Conservation (phyloP, 2,888 invertebrate species). For the Aquatica leii region DNA sequence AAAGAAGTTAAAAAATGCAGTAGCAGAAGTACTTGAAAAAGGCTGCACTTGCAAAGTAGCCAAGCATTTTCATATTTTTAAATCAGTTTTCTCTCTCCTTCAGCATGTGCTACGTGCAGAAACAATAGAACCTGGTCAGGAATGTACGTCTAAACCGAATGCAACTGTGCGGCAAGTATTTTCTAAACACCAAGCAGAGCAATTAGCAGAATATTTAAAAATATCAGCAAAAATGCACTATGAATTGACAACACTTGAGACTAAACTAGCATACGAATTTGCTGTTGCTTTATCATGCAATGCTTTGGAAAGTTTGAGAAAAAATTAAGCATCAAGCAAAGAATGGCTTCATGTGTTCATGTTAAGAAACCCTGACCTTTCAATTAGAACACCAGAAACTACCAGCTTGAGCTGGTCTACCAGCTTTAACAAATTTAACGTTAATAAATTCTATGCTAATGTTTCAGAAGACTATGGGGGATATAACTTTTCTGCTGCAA, state of each 20-base stretch:
- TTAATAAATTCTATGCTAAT: conserved; percentile 7
- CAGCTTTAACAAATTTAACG: conserved; percentile 4
- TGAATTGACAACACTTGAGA: conserved; percentile 3
- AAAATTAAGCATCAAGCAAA: not conserved
- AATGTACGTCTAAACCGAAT: too few species aligned
- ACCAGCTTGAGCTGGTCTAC: conserved; percentile 5
- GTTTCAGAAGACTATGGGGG: not conserved
- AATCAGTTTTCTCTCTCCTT: too few species aligned
- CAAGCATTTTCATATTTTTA: too few species aligned
- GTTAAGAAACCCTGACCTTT: not conserved
- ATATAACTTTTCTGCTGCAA: not conserved
- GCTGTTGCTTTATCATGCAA: not conserved
- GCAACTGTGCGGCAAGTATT: too few species aligned
- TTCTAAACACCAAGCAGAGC: not conserved
- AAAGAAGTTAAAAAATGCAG: too few species aligned
- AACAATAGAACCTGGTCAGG: too few species aligned
- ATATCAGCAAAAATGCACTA: conserved; percentile 9
- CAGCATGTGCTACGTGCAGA: too few species aligned
- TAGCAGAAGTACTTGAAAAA: too few species aligned
- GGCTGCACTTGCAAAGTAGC: too few species aligned
- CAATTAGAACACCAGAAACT: conserved; percentile 5
- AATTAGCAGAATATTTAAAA: conserved; percentile 13
- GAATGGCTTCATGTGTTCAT: conserved; percentile 3
- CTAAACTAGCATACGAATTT: conserved; percentile 9
- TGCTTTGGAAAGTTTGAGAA: not conserved